phyloP scores from a whole-genome alignment of 2,888 invertebrate species.

The Sussaba pulchella region DNA sequence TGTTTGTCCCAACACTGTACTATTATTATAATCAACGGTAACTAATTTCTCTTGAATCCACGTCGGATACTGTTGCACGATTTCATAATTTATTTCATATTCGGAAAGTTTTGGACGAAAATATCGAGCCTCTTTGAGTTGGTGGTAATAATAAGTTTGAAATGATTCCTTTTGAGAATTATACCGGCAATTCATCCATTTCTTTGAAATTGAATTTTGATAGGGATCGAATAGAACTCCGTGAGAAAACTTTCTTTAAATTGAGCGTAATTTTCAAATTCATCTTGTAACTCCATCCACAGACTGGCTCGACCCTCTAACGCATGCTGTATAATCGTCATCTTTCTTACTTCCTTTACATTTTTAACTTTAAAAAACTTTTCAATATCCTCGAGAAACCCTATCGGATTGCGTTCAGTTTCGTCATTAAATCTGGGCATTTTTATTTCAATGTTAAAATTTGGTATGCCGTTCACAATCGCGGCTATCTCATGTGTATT shows the following conservation, averaged over 20 bases:
- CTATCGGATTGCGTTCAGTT: background rate
- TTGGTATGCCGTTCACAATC: too few relatives aligned
- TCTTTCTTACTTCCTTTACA: constrained; percentile 9
- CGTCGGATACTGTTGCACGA: constrained; percentile 23
- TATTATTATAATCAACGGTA: constrained; percentile 13
- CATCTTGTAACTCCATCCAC: constrained; percentile 3
- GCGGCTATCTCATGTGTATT: too few relatives aligned
- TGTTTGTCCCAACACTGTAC: constrained; percentile 1
- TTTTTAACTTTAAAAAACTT: constrained; percentile 48
- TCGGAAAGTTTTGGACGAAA: background rate
- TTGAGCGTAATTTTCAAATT: background rate
- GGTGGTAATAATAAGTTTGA: constrained; percentile 29
- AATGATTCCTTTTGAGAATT: background rate
- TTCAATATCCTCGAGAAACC: constrained; percentile 53
- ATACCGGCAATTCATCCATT: constrained; percentile 12
- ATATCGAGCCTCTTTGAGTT: constrained; percentile 15
- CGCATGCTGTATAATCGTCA: constrained; percentile 32
- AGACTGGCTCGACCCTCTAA: constrained; percentile 32
- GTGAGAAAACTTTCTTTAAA: constrained; percentile 9
- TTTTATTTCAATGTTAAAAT: too few relatives aligned
- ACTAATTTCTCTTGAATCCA: constrained; percentile 2
- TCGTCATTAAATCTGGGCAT: too few relatives aligned
- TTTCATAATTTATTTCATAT: constrained; percentile 32
- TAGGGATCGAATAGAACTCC: constrained; percentile 44
- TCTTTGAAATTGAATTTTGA: constrained; percentile 10